Conservation (phyloP, 1,140 invertebrate species). For the Planococcus citri region DNA sequence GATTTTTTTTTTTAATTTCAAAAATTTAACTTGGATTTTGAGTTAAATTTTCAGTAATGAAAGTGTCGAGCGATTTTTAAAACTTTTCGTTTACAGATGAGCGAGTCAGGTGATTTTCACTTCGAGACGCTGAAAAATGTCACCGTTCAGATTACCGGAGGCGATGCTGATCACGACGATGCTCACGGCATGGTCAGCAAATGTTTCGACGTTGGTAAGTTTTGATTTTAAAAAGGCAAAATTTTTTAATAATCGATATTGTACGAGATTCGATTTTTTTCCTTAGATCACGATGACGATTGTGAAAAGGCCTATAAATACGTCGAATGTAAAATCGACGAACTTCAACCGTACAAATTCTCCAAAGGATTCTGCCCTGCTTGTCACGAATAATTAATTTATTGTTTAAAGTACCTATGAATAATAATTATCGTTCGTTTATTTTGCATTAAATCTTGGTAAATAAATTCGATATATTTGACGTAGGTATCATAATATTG, state of each 20-base stretch:
- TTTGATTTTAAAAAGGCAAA: background rate
- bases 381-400: background rate
- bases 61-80: too few species aligned
- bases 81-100: background rate
- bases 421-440: too few species aligned
- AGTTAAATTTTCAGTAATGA: too few species aligned
- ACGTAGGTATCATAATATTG: too few species aligned
- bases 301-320: slow-evolving; percentile 1
- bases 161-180: background rate
- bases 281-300: background rate
- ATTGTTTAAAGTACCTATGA: too few species aligned
- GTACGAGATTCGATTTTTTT: background rate
- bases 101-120: background rate
- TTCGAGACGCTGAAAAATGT: background rate
- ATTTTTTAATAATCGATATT: background rate
- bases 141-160: background rate
- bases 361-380: slow-evolving; percentile 4
- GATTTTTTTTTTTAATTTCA: too few species aligned
- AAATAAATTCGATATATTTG: too few species aligned
- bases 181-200: slow-evolving; percentile 3
- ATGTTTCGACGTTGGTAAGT: slow-evolving; percentile 7
- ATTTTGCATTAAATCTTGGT: too few species aligned
- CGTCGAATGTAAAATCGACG: background rate
- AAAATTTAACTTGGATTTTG: too few species aligned
- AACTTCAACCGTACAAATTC: background rate